Conservation (phyloP, 2,797 vertebrate genomes). For the Taenioides sp. region DNA sequence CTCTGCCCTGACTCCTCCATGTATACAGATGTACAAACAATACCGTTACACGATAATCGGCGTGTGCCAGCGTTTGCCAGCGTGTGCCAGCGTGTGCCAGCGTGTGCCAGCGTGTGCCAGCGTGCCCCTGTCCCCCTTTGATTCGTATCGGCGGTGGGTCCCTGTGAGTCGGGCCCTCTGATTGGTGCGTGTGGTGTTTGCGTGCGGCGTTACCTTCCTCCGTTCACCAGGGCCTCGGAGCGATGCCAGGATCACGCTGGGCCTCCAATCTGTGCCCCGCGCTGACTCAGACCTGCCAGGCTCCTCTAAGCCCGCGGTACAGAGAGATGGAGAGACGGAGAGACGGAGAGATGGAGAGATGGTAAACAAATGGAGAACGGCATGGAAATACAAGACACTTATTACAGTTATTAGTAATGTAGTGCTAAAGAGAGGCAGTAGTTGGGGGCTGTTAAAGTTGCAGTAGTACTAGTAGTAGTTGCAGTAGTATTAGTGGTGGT, state of each 20-base stretch:
- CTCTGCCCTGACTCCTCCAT: not conserved
- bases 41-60: not conserved
- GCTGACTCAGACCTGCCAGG: slow-evolving; percentile 62
- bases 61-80: not conserved
- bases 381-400: not conserved
- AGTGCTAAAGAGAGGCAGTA: not conserved
- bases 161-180: not conserved
- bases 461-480: no score
- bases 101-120: not conserved
- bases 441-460: no score
- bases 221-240: slow-evolving; percentile 34
- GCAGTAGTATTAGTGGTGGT: no score
- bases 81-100: not conserved
- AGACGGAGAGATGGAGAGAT: slow-evolving; percentile 30
- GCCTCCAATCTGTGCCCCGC: slow-evolving; percentile 72
- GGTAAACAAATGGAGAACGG: slow-evolving; percentile 14
- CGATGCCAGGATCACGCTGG: slow-evolving; percentile 58
- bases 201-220: slow-evolving; percentile 23
- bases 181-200: not conserved
- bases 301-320: slow-evolving; percentile 30
- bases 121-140: not conserved
- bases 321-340: slow-evolving; percentile 31
- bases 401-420: not conserved
- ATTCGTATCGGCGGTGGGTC: not conserved
- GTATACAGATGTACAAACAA: not conserved